Percentiles rank a stretch among this genome's conserved stretches.
Conservation (phyloP, 2,113 vertebrate species). For the Amia ocellicauda region DNA sequence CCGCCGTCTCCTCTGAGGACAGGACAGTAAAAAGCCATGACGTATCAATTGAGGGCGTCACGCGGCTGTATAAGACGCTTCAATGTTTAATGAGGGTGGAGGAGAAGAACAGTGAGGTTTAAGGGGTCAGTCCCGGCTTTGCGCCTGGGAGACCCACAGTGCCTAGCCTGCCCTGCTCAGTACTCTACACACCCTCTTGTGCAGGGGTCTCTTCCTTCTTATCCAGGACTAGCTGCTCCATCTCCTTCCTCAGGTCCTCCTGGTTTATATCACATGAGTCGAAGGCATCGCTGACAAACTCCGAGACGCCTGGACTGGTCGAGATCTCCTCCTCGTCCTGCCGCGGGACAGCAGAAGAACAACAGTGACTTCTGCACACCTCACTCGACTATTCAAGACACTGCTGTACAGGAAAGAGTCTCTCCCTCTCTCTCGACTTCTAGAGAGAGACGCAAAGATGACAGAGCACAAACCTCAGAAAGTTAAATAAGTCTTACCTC, state of each 20-base stretch:
- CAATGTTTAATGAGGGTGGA: too few species aligned
- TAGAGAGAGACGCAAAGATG: not conserved
- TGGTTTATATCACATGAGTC: constrained; percentile 81
- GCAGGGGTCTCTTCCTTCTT: constrained; percentile 69
- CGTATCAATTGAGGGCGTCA: too few species aligned
- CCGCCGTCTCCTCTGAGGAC: constrained; percentile 76
- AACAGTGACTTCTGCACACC: too few species aligned
- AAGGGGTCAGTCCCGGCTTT: too few species aligned
- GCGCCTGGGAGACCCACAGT: too few species aligned
- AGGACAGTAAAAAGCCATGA: not conserved
- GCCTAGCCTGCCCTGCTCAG: not conserved
- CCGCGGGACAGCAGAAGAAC: not conserved
- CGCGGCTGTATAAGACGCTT: too few species aligned
- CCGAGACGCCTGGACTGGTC: constrained; percentile 89
- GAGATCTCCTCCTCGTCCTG: constrained; percentile 92
- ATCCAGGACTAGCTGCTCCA: constrained; percentile 93
- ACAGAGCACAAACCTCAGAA: too few species aligned
- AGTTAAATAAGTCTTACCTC: constrained; percentile 62
- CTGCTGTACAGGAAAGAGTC: too few species aligned
- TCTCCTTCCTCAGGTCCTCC: constrained; percentile 93
- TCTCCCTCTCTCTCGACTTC: too few species aligned
- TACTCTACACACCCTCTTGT: constrained; percentile 74
- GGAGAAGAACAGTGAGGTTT: too few species aligned
- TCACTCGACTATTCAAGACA: too few species aligned
- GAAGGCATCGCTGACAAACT: constrained; percentile 96